Evolutionary conservation across 2,797 vertebrate species (phyloP), one percentile per base, ranked within the genome.

Genomic region (Lutjanus argentimaculatus): DNA sequence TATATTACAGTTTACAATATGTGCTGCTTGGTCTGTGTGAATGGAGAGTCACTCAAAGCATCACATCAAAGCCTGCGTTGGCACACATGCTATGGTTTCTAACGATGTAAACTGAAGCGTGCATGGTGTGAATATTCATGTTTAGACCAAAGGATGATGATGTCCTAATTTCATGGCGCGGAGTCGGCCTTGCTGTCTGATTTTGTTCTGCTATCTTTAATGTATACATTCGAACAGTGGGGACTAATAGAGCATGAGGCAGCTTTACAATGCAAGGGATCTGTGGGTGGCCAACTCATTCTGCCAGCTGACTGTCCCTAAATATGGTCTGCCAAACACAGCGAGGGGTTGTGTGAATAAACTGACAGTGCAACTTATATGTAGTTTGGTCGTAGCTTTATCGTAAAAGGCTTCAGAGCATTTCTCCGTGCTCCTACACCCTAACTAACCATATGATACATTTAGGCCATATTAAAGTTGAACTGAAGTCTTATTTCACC

Each of bases 211-310:
- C 88, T 83, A 86, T 87, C 72, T 90, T 88, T 85, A 93, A 92
- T 93, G 90, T 95, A 93, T 88, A 94, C 90, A 91, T 93, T 92
- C 45, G n/a, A 93, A 83, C 92, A 89, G 86, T 90, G 80, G 91
- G 88, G 82, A 83, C 90, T 93, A 94, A 93, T 92, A 93, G 92
- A 94, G 89, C 94, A 93, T 93, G 90, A 85, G 88, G 93, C 93
- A 92, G 92, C 89, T 93, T 92, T 92, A 94, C 92, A 95, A 94
- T 92, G 90, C 87, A 84, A 74, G 75, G 82, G 80, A 89, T 90
- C 90, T 88, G 89, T 88, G 91, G 92, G 93, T 88, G 90, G 91
- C 80, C 89, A 69, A 83, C 79, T 88, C 82, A 87, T 82, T 91
- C 83, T 88, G 84, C 85, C 83, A 91, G 85, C 86, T 86, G 79